Percentiles rank a stretch among this genome's conserved stretches.
Conservation (phyloP, 2,113 vertebrate genomes). For the Microtus ochrogaster region DNA sequence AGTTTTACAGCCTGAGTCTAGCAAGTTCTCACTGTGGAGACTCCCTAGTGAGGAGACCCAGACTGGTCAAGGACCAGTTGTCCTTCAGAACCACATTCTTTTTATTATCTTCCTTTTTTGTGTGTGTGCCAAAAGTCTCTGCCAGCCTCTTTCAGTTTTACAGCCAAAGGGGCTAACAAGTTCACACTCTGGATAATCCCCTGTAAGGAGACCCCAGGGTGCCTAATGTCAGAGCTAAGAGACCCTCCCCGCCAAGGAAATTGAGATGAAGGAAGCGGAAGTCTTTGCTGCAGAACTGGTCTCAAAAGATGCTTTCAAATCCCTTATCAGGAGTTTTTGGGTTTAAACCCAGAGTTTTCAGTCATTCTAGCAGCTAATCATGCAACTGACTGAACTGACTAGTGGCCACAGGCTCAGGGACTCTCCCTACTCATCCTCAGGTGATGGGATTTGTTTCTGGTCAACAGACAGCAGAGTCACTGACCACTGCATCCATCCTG, state of each 20-base stretch:
- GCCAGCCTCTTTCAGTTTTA: too few relatives aligned
- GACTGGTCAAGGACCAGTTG: not conserved
- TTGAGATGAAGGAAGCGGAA: not conserved
- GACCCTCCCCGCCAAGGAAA: fast-evolving
- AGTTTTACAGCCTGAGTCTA: not conserved
- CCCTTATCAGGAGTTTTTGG: not conserved
- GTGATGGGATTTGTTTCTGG: not conserved
- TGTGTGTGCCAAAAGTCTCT: too few relatives aligned
- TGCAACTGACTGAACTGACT: not conserved
- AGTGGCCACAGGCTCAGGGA: not conserved
- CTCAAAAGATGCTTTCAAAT: not conserved
- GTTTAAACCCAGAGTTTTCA: not conserved
- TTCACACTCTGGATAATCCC: not conserved
- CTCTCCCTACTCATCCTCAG: not conserved
- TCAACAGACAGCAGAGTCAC: not conserved
- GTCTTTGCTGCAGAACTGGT: not conserved
- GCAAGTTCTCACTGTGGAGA: not conserved
- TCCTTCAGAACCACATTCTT: not conserved
- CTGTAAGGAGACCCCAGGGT: not conserved
- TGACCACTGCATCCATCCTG: not conserved
- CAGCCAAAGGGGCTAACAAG: not conserved
- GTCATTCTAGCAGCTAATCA: not conserved
- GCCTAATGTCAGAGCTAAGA: not conserved
- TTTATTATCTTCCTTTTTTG: not conserved
- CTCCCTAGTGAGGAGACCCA: not conserved